Base-by-base conservation (phyloP, 2,888 invertebrate genomes). In the Cyaniris semiargus region DNA sequence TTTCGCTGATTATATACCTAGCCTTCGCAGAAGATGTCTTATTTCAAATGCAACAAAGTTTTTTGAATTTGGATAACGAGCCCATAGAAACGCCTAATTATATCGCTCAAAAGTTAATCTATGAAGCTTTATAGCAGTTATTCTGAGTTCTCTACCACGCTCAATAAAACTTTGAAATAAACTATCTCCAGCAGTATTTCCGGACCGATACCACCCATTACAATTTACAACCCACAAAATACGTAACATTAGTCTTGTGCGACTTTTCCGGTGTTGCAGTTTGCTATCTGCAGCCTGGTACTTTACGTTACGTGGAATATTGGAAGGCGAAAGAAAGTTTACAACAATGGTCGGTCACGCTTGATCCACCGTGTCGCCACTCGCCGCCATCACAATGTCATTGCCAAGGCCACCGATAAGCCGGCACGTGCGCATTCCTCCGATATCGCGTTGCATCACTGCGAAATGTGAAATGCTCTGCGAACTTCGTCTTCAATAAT, bases 371-470 rank as follows among this genome's bases (percentile, higher is more conserved):
- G 75, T 78, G 71, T 76, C 78, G 80, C 72, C 78, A 79, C 79
- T 80, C 18, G 53, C 77, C 78, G 74, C 76, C 79, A 75, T 83
- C 81, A 85, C 88, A 89, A 88, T 88, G 91, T 90, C 93, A 92
- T 80, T 91, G 93, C 88, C 92, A 93, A 93, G 93, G 93, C 86
- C 86, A 83, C 79, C 82, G 89, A 91, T 92, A 92, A 91, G 86
- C 85, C 81, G 85, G 85, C 87, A 86, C 86, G 87, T 90, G 91
- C 90, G 89, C 93, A 93, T 93, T 91, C 92, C 90, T 81, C 27
- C 87, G 88, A 85, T 92, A 92, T 89, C 90, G 84, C 78, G 84
- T 90, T 90, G 88, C 91, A 91, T 90, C 90, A 91, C 82, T 86
- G 80, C 88, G 86, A 90, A 89, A 66, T 66, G 66, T 15, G 66